These are phyloP conservation scores for Melolontha melolontha DNA, from an alignment of 2,888 invertebrate species.

Conservation along the genomic window DNA sequence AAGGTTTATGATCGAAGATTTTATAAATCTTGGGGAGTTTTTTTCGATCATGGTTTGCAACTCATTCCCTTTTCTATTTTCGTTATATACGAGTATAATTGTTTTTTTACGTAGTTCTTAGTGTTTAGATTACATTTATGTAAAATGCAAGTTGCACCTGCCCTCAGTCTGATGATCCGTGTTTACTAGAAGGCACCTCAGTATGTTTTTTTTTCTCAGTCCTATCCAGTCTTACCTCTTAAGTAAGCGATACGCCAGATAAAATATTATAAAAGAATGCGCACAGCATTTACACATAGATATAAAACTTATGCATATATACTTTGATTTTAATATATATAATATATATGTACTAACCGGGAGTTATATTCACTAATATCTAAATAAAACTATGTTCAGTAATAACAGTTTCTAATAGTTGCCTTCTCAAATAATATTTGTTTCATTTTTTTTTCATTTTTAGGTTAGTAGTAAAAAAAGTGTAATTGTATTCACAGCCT, in stretches of 20 bases:
- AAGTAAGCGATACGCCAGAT: constrained; percentile 64
- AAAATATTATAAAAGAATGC: constrained; percentile 60
- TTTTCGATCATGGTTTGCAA: constrained; percentile 27
- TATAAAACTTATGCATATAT: constrained; percentile 63
- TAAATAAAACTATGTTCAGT: constrained; percentile 62
- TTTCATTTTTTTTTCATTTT: constrained; percentile 52
- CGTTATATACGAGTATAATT: constrained; percentile 24
- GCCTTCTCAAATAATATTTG: constrained; percentile 58
- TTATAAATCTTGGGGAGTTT: constrained; percentile 15
- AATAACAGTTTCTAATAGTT: constrained; percentile 62
- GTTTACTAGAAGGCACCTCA: constrained; percentile 64
- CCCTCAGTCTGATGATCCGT: constrained; percentile 63
- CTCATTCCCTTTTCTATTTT: constrained; percentile 21
- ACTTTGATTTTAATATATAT: constrained; percentile 55
- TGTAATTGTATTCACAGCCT: constrained; percentile 66
- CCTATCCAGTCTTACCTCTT: constrained; percentile 65
- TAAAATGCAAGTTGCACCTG: constrained; percentile 59
- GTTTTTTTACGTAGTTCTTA: constrained; percentile 20
- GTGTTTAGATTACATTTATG: constrained; percentile 29
- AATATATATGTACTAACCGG: constrained; percentile 49
- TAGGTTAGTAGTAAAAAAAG: constrained; percentile 58
- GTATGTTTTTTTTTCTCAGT: constrained; percentile 59
- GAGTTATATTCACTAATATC: constrained; percentile 50
- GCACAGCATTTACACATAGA: constrained; percentile 58
- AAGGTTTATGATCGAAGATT: constrained; percentile 15